These are phyloP conservation scores for Trachymyrmex cornetzi DNA, from an alignment of 1,140 invertebrate species.

Conservation along the genomic window DNA sequence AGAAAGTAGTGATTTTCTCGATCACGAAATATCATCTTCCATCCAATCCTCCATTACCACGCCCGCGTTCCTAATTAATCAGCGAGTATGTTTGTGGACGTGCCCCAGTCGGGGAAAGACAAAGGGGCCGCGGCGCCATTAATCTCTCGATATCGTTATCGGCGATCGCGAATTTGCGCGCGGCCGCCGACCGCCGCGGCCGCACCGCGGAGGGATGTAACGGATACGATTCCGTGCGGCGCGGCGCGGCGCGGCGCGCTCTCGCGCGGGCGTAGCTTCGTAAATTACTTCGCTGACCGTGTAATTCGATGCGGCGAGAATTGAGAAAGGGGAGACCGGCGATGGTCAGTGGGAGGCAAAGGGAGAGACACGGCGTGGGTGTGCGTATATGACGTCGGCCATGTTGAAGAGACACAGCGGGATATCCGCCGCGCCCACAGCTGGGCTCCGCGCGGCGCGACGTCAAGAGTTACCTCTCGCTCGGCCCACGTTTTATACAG, in stretches of 20 bases:
- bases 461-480: constrained; percentile 36
- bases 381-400: constrained; percentile 78
- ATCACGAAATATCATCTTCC: constrained; percentile 38
- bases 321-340: constrained; percentile 56
- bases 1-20: constrained; percentile 51
- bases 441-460: constrained; percentile 55
- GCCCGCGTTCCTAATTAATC: constrained; percentile 57
- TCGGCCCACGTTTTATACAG: constrained; percentile 61
- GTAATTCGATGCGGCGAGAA: constrained; percentile 69
- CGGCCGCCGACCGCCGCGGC: constrained; percentile 23
- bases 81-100: constrained; percentile 44
- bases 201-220: constrained; percentile 57
- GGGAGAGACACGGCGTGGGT: constrained; percentile 76
- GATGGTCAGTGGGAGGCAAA: constrained; percentile 21
- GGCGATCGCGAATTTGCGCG: constrained; percentile 71
- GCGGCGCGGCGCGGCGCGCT: no score
- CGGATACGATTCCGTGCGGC: constrained; percentile 72
- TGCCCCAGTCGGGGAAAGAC: constrained; percentile 16
- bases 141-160: constrained; percentile 71
- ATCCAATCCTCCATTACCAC: constrained; percentile 31
- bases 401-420: constrained; percentile 81
- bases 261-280: constrained; percentile 63
- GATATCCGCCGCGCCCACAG: constrained; percentile 82
- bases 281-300: constrained; percentile 71
- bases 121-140: constrained; percentile 58